phyloP scores from a whole-genome alignment of 2,113 vertebrate genomes.

The Aphyosemion australe region DNA sequence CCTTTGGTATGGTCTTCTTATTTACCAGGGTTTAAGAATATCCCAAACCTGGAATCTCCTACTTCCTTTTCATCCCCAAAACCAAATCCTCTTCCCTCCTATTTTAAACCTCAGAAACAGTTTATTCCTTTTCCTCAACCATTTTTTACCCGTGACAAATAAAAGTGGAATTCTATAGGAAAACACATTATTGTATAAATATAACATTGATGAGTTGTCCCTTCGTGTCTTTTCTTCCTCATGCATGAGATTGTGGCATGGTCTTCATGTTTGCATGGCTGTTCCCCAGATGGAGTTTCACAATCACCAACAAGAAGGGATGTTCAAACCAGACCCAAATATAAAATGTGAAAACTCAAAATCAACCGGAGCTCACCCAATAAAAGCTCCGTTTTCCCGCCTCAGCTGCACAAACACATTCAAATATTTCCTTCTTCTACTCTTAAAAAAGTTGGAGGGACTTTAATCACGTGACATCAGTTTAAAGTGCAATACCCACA shows the following conservation, averaged over 20 bases:
- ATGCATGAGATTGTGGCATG: conserved; percentile 69
- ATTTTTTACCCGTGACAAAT: background rate
- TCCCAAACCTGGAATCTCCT: background rate
- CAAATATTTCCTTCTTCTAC: background rate
- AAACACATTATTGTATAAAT: background rate
- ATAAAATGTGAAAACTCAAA: background rate
- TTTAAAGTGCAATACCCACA: no score
- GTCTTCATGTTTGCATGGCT: conserved; percentile 70
- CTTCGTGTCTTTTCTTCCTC: conserved; percentile 28
- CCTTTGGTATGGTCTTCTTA: conserved; percentile 61
- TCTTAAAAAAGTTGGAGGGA: no score
- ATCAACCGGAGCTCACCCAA: conserved; percentile 2
- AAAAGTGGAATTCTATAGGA: background rate
- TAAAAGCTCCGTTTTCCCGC: background rate
- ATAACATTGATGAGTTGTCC: background rate
- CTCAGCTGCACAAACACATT: background rate
- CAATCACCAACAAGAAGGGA: conserved; percentile 14
- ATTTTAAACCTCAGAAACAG: background rate
- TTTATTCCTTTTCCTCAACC: conserved; percentile 7
- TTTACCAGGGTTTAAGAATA: conserved; percentile 32
- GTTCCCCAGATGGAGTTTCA: conserved; percentile 6
- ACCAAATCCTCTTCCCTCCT: background rate
- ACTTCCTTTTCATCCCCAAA: background rate
- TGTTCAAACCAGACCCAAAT: background rate
- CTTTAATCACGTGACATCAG: no score